These are phyloP conservation scores for Cenopis cana DNA, from an alignment of 2,888 invertebrate genomes.

Conservation along the genomic window DNA sequence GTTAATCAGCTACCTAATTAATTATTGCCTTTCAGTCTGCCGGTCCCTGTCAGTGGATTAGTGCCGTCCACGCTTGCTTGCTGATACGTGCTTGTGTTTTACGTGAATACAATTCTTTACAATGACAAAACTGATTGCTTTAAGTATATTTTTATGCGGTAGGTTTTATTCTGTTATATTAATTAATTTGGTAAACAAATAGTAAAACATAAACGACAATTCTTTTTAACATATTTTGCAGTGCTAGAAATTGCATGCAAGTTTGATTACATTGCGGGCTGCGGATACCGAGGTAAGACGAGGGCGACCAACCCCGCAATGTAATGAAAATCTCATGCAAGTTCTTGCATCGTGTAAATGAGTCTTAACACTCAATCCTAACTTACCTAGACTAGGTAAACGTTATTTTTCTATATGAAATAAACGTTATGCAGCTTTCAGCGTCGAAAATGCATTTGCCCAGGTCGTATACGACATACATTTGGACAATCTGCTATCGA, in stretches of 20 bases:
- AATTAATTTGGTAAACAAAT: too few relatives aligned
- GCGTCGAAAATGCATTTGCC: conserved; percentile 45
- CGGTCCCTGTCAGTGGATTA: background rate
- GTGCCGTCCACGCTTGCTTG: background rate
- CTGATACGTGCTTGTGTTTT: background rate
- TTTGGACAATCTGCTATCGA: conserved; percentile 61
- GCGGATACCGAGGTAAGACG: too few relatives aligned
- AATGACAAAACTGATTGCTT: background rate
- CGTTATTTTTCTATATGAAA: too few relatives aligned
- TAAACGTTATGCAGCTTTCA: conserved; percentile 36
- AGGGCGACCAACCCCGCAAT: too few relatives aligned
- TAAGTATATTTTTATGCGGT: conserved; percentile 1
- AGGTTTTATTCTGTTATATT: background rate
- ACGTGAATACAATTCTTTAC: background rate
- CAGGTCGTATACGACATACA: conserved; percentile 54
- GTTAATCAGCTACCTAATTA: background rate
- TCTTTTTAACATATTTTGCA: too few relatives aligned
- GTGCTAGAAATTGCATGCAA: too few relatives aligned
- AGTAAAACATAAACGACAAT: too few relatives aligned
- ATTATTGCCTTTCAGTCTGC: background rate
- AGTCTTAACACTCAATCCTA: background rate
- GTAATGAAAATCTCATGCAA: background rate
- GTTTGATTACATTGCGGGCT: too few relatives aligned
- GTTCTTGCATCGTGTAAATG: background rate
- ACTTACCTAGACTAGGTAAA: too few relatives aligned